Evolutionary conservation across 2,888 invertebrate species (phyloP).

Genomic region (Scelioninae gen. 2): DNA sequence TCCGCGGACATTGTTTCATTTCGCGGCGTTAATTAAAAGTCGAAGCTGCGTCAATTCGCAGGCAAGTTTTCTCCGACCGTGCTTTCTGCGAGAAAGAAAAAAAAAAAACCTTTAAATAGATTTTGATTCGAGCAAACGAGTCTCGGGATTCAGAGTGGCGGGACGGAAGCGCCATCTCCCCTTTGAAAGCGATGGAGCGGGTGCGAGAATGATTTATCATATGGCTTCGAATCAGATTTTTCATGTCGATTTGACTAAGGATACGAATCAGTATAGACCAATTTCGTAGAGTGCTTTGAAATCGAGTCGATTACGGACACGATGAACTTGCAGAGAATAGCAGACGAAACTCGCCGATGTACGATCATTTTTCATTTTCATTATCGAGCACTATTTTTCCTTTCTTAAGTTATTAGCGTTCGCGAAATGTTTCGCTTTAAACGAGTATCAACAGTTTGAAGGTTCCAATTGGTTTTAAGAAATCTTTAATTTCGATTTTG

Average conservation of each 20-base stretch:
- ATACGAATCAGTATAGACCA: slow-evolving; percentile 54
- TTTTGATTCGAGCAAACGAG: slow-evolving; percentile 27
- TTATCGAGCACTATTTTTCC: slow-evolving; percentile 11
- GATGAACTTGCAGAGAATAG: slow-evolving; percentile 48
- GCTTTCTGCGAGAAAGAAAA: too few species aligned
- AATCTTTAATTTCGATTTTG: too few species aligned
- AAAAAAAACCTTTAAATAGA: slow-evolving; percentile 40
- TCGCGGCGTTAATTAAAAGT: slow-evolving; percentile 58
- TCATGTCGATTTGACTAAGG: slow-evolving; percentile 57
- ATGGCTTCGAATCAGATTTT: slow-evolving; percentile 57
- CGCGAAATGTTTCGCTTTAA: neutral
- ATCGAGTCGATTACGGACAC: slow-evolving; percentile 51
- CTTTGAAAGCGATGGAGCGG: slow-evolving; percentile 27
- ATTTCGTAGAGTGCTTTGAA: slow-evolving; percentile 55
- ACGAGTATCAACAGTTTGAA: neutral
- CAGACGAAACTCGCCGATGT: slow-evolving; percentile 25
- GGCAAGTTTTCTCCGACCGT: slow-evolving; percentile 15
- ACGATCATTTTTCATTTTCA: slow-evolving; percentile 44
- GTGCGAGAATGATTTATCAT: slow-evolving; percentile 56
- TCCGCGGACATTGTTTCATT: slow-evolving; percentile 56
- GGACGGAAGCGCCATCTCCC: slow-evolving; percentile 7
- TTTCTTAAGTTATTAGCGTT: neutral
- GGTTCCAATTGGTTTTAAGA: too few species aligned
- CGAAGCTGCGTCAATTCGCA: slow-evolving; percentile 47
- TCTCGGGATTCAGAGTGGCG: slow-evolving; percentile 12